These are phyloP conservation scores for Cyprinella venusta DNA, from an alignment of 2,797 vertebrate species.

Conservation along the genomic window DNA sequence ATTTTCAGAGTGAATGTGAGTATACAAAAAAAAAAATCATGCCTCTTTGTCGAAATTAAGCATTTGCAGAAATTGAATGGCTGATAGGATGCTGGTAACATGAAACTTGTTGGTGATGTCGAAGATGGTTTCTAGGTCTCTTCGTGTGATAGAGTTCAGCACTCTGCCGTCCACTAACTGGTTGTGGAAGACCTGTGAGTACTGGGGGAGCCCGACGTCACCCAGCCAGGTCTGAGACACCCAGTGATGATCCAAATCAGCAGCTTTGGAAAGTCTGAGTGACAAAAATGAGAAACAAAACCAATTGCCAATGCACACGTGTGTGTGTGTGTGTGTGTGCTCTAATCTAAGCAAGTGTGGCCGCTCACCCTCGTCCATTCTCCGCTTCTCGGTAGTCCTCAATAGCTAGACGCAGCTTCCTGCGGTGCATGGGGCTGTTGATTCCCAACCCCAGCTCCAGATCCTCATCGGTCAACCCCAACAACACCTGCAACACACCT, in stretches of 20 bases:
- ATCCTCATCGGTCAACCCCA: conserved; percentile 86
- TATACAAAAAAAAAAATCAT: conserved; percentile 39
- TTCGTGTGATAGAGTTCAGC: conserved; percentile 82
- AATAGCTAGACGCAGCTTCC: conserved; percentile 86
- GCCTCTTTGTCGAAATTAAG: conserved; percentile 86
- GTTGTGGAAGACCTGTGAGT: conserved; percentile 83
- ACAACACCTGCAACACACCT: conserved; percentile 76
- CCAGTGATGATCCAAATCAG: conserved; percentile 88
- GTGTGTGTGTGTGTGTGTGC: background rate
- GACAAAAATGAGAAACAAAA: background rate
- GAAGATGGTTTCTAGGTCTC: conserved; percentile 82
- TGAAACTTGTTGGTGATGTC: conserved; percentile 82
- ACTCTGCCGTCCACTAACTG: conserved; percentile 86
- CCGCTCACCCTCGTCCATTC: conserved; percentile 77
- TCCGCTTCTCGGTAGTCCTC: conserved; percentile 88
- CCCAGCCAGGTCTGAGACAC: conserved; percentile 84
- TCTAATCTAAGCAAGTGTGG: background rate
- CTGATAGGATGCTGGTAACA: conserved; percentile 84
- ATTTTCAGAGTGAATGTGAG: background rate
- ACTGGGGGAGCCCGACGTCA: conserved; percentile 85
- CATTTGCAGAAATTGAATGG: conserved; percentile 84
- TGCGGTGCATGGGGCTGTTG: conserved; percentile 81
- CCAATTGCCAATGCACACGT: background rate
- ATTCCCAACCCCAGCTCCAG: conserved; percentile 83
- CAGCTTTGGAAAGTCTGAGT: conserved; percentile 82